Percentiles rank a stretch among this genome's conserved stretches.
Conservation (phyloP, 2,797 vertebrate genomes). For the Hirundo rustica region DNA sequence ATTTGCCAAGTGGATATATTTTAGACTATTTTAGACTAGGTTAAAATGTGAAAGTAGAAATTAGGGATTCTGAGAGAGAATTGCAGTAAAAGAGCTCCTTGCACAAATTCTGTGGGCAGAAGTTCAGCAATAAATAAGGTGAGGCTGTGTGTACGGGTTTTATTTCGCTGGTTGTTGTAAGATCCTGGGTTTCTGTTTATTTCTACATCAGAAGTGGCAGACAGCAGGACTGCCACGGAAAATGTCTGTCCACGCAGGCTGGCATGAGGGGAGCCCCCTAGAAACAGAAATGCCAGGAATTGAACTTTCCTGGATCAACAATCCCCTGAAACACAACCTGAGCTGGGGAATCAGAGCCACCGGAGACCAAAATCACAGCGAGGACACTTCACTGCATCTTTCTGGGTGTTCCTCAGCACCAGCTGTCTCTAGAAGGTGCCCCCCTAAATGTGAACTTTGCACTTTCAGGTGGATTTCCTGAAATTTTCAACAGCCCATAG, state of each 20-base stretch:
- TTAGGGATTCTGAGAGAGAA: not conserved
- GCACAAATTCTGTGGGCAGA: not conserved
- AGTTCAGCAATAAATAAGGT: not conserved
- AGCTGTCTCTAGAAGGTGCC: not conserved
- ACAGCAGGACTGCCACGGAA: not conserved
- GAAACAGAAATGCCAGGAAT: not conserved
- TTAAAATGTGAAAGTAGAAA: not conserved
- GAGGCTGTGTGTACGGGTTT: not conserved
- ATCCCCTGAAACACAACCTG: not conserved
- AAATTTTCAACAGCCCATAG: fast-evolving
- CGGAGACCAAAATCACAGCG: not conserved
- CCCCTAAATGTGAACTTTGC: not conserved
- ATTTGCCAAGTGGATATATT: not conserved
- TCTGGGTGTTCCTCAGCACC: not conserved
- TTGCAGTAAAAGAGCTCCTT: not conserved
- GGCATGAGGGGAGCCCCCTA: not conserved
- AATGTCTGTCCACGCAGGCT: not conserved
- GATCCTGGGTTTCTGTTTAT: not conserved
- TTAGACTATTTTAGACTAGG: not conserved
- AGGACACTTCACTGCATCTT: not conserved
- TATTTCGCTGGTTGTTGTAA: not conserved
- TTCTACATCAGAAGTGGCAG: not conserved
- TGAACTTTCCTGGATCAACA: not conserved
- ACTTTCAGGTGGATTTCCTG: not conserved
- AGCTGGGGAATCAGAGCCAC: not conserved